Base-by-base conservation (phyloP, 2,888 invertebrate species). In the Geotrupes spiniger region DNA sequence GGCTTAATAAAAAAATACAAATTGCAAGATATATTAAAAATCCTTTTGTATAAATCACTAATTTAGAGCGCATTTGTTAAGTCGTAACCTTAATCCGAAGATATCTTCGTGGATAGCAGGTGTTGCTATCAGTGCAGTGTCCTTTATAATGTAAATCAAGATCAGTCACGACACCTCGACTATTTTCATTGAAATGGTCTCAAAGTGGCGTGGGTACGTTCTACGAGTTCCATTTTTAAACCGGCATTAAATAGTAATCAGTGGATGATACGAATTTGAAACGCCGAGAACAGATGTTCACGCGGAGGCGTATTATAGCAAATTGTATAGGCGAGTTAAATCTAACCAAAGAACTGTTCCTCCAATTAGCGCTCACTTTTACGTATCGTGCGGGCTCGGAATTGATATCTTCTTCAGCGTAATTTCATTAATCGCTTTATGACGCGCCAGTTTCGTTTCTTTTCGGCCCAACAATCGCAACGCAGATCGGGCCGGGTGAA, bases 131-230 rank as follows among this genome's bases (percentile, higher is more conserved):
- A 49, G 45, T 47, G 42, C 48, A 50, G 42, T 52, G 52, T 46
- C 50, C 44, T 48, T 55, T 53, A 46, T 53, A 50, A 52, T 55
- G 55, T 55, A 55, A 55, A 55, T 55, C 52, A 48, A 46, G 55
- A 55, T 55, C 48, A 48, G 52, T 48, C 51, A 46, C 50, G 55
- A 55, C 48, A 39, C 41, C 43, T 37, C 42, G 44, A 36, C 49
- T 47, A 49, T 54, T 54, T 52, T 39, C 45, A 52, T 52, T 52
- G 47, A 54, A 45, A 49, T 46, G 25, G 12, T 31, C 17, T 27
- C 8, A 28, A 38, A 36, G 39, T 38, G 44, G 46, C 38, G 41
- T 38, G 41, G 42, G 36, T 39, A 31, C 48, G 27, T 40, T 28
- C 36, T 44, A 36, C n/a, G 36, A 14, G 17, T 11, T 16, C 25